Conservation (phyloP, 2,888 invertebrate species). For the Volucella inanis region DNA sequence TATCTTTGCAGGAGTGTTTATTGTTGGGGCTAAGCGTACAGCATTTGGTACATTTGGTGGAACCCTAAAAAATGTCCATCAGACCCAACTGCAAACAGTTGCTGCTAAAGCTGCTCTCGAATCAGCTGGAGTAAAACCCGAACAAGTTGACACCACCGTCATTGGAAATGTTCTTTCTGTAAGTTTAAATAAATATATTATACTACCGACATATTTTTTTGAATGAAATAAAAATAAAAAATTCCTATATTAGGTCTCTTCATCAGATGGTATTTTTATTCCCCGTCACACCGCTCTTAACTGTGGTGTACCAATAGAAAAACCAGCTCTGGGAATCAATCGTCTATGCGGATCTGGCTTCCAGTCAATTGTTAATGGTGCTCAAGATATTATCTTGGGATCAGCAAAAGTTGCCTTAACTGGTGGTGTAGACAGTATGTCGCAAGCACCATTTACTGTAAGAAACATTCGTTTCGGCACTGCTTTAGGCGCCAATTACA, state of each 20-base stretch:
- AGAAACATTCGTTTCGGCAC: conserved; percentile 95
- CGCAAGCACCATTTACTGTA: conserved; percentile 93
- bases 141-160: conserved; percentile 93
- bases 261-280: conserved; percentile 92
- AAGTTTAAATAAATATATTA: conserved; percentile 80
- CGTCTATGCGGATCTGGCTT: conserved; percentile 98
- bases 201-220: neutral
- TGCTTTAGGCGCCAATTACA: conserved; percentile 89
- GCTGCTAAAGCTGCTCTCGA: conserved; percentile 91
- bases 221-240: conserved; percentile 9
- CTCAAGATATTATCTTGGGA: conserved; percentile 95
- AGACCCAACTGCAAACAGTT: conserved; percentile 91
- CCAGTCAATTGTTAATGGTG: conserved; percentile 95
- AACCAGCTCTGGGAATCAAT: conserved; percentile 94
- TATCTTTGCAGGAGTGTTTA: conserved; percentile 88
- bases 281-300: conserved; percentile 94
- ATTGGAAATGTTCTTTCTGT: conserved; percentile 95
- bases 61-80: conserved; percentile 88
- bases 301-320: conserved; percentile 92
- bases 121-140: conserved; percentile 91
- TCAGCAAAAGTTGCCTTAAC: conserved; percentile 93
- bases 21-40: conserved; percentile 97
- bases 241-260: conserved; percentile 86
- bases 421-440: conserved; percentile 98
- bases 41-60: conserved; percentile 98